Base-by-base conservation (phyloP, 2,888 invertebrate species). In the Synanthedon tipuliformis region DNA sequence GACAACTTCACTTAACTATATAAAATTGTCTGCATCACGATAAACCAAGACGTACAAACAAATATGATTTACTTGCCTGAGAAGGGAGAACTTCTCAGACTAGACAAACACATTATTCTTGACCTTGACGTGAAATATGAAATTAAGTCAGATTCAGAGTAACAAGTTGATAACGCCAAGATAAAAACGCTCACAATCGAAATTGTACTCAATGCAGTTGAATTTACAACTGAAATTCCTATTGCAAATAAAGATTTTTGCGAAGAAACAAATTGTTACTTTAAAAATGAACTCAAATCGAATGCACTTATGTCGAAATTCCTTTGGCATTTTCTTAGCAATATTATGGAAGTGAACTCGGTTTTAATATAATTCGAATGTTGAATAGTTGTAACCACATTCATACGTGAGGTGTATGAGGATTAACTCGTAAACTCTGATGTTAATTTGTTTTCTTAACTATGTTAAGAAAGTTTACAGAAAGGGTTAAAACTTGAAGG, bases 371-470 rank as follows among this genome's bases (percentile, higher is more conserved):
- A 54, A 56, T 56, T 54, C 49, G 54, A 51, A 45, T 54, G 58
- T 57, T 59, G 56, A 61, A 58, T 57, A 60, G 59, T 58, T 59
- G 57, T 57, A 59, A 59, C 61, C 59, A 54, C 59, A 59, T 52
- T 57, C 60, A 60, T 60, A 61, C 58, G 60, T 63, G 63, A 58
- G 55, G 54, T 59, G 62, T 58, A 56, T 61, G 55, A 51, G 57
- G 59, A 62, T 65, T 62, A 65, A 65, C 58, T 62, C 58, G 60
- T 61, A 58, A 59, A 61, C 63, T 60, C 54, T 56, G 45, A 60
- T 61, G 60, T 60, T 62, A 65, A 65, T 63, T 60, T 60, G 55
- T 58, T 62, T 56, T 56, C 60, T 59, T 59, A 60, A 57, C 59
- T 56, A 55, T 55, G 53, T 54, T 53, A 45, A 52, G 51, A 54